phyloP scores from a whole-genome alignment of 1,140 invertebrate species.

The Agraylea sexmaculata region DNA sequence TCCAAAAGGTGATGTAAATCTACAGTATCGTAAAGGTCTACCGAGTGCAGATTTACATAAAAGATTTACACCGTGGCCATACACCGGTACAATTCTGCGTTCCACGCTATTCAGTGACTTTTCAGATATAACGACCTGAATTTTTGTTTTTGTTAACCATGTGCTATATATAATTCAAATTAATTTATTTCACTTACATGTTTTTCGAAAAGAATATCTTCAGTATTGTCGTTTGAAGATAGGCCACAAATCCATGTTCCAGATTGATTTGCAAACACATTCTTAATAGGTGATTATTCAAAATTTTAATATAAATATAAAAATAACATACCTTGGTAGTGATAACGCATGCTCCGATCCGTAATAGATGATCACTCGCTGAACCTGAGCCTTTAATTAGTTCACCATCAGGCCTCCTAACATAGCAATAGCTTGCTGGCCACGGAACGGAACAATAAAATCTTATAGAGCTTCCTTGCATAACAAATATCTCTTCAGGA shows the following conservation, averaged over 20 bases:
- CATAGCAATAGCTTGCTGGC: slow-evolving; percentile 17
- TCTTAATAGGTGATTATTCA: slow-evolving; percentile 9
- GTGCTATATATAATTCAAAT: no score
- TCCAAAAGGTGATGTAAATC: slow-evolving; percentile 6
- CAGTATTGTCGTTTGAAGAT: slow-evolving; percentile 10
- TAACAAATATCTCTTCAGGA: slow-evolving; percentile 2
- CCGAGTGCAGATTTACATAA: no score
- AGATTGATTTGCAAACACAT: slow-evolving; percentile 1
- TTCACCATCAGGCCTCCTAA: slow-evolving; percentile 8
- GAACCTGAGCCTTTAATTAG: neutral
- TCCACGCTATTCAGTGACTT: no score
- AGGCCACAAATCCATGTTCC: slow-evolving; percentile 16
- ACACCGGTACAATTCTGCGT: no score
- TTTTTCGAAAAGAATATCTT: slow-evolving; percentile 14
- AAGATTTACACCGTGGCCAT: no score
- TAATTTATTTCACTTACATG: slow-evolving; percentile 16
- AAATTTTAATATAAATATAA: neutral
- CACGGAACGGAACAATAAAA: slow-evolving; percentile 15
- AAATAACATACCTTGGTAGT: slow-evolving; percentile 8
- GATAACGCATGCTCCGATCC: slow-evolving; percentile 10
- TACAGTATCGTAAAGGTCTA: slow-evolving; percentile 9
- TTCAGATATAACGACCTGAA: no score
- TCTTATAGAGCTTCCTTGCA: slow-evolving; percentile 2
- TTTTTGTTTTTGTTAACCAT: no score
- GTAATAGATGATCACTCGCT: neutral